Evolutionary conservation across 2,113 vertebrate species (phyloP).

Genomic region (Cardinalis cardinalis): DNA sequence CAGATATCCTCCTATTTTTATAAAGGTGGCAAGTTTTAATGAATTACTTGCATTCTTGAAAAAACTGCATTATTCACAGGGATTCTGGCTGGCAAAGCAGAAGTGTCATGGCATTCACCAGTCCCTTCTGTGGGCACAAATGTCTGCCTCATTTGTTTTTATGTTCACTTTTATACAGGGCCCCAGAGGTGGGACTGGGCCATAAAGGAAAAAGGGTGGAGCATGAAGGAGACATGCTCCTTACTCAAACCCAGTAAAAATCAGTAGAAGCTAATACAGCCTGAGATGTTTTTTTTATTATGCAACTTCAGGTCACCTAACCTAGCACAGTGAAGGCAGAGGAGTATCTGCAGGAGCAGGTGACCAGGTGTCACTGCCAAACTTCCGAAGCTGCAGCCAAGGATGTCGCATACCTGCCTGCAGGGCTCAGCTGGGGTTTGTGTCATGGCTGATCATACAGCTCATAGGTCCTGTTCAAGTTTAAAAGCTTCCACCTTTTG

Average conservation of each 20-base stretch:
- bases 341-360: not conserved
- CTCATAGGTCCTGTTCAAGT: not conserved
- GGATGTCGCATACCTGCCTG: accelerated
- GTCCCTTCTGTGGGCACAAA: not conserved
- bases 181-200: too few species aligned
- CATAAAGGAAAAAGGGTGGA: not conserved
- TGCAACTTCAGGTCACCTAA: not conserved
- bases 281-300: not conserved
- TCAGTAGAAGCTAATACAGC: not conserved
- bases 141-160: not conserved
- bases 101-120: not conserved
- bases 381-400: accelerated
- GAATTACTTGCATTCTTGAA: not conserved
- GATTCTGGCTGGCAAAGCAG: not conserved
- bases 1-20: not conserved
- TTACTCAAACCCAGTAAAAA: not conserved
- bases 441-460: not conserved
- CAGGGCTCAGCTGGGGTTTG: not conserved
- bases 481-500: not conserved
- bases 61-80: not conserved
- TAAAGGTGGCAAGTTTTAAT: not conserved
- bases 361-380: not conserved
- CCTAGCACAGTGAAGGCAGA: not conserved
- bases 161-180: not conserved
- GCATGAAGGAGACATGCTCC: not conserved